Evolutionary conservation across 2,797 vertebrate species (phyloP), one percentile per base, ranked within the genome.

Genomic region (Ptychadena robeensis): DNA sequence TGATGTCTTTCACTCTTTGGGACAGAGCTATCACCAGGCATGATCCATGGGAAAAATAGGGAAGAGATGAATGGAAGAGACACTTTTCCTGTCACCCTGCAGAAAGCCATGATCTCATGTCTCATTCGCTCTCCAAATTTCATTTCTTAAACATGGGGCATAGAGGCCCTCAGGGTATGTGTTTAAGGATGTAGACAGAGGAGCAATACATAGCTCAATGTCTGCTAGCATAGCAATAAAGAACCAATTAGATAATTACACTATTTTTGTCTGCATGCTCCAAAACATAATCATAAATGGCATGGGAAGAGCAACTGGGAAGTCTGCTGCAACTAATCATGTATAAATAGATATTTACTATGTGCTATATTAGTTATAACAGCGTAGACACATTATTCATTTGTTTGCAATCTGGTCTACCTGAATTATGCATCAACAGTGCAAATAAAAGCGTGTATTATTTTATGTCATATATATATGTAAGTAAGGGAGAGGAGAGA

Each of bases 91-190:
- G 87, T 89, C 77, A 66, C 82, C 86, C 86, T 66, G 70, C 38
- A 81, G 72, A 87, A 86, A 89, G 85, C 30, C 3, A 78, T 93
- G 91, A 93, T 88, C 88, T 92, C 89, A 92, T 91, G 83, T 86
- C 87, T 72, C 37, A 32, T 82, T 72, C n/a, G 35, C 68, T 71
- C 87, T 89, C 81, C 88, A 89, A 89, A 90, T 87, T 88, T 85
- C 88, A 86, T 86, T 30, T 88, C 86, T 90, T 79, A 83, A 87
- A 87, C 63, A 80, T 86, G 87, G 83, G 79, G 89, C 85, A 90
- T 53, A 10, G 80, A 88, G 79, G 87, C 86, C 70, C 87, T 80
- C 84, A 87, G 86, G 88, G 88, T 85, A 85, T 87, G 82, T 63
- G 27, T 59, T 72, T 59, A 80, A 68, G 70, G 63, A 57, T 67